Base-by-base conservation (phyloP, 2,888 invertebrate genomes). In the Tinea semifulvella region DNA sequence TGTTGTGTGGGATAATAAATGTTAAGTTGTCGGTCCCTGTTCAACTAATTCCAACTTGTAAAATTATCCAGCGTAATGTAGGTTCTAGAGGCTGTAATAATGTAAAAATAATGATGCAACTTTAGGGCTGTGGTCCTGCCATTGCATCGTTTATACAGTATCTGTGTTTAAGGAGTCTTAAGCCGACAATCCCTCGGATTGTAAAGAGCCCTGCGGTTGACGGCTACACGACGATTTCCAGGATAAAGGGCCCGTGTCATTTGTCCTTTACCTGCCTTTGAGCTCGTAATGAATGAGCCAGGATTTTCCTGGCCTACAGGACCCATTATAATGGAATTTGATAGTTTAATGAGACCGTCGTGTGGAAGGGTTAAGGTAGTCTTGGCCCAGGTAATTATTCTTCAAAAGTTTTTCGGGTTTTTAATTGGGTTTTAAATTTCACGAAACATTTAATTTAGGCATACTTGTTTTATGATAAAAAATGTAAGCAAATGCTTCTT, bases 191-290 rank as follows among this genome's bases (percentile, higher is more conserved):
- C 38, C 38, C 18, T 18, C 17, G 40, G 40, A 40, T 17, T 13
- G 22, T 13, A 40, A 18, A 18, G 22, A 13, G 22, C 40, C 17
- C 40, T 40, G 40, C 22, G 40, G 40, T 40, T 40, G 40, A 40
- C 40, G 22, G 40, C 4, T 22, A 40, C 40, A 22, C 20, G 14
- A 17, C 20, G 40, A 22, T 40, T 22, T 40, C 22, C 22, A 22
- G 22, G 40, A 40, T 40, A 40, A 40, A 40, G 17, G 20, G 13
- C 18, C 38, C 13, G 10, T 22, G 40, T 40, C 20, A 40, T 40
- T 40, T 40, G 40, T 40, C 40, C 20, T 38, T 38, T 38, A 38
- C 38, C 38, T 38, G 38, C 18, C n/a, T 38, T 7, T 31, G 17
- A 38, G 38, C 8, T 18, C 18, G 17, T 38, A 38, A 38, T 38